Conservation (phyloP, 2,797 vertebrate genomes). For the Nannoperca australis region DNA sequence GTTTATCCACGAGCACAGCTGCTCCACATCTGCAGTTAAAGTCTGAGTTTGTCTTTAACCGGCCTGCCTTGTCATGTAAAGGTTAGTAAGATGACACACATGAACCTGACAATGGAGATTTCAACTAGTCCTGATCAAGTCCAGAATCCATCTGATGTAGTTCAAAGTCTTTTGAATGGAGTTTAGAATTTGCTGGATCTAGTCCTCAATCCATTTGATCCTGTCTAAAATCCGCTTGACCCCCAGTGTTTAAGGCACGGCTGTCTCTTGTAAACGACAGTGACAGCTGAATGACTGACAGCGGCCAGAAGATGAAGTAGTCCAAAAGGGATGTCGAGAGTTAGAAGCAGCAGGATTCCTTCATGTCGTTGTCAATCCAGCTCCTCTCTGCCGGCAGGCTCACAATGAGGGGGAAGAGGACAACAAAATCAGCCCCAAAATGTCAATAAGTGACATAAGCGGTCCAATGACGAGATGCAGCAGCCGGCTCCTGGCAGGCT, state of each 20-base stretch:
- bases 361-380: slow-evolving; percentile 10
- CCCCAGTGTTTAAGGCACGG: slow-evolving; percentile 36
- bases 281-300: slow-evolving; percentile 40
- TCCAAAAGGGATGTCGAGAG: slow-evolving; percentile 55
- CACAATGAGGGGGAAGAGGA: slow-evolving; percentile 1
- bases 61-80: neutral
- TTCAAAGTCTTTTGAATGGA: slow-evolving; percentile 22
- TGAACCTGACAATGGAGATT: slow-evolving; percentile 5
- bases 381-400: slow-evolving; percentile 25
- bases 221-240: slow-evolving; percentile 43
- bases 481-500: slow-evolving; percentile 55
- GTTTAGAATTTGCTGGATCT: slow-evolving; percentile 23
- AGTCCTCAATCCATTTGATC: slow-evolving; percentile 32
- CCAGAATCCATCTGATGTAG: slow-evolving; percentile 19
- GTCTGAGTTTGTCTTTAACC: neutral
- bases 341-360: slow-evolving; percentile 29
- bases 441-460: slow-evolving; percentile 24
- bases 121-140: slow-evolving; percentile 7
- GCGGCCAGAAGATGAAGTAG: slow-evolving; percentile 18
- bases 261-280: slow-evolving; percentile 10
- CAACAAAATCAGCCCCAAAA: slow-evolving; percentile 21
- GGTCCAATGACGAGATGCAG: slow-evolving; percentile 58
- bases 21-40: slow-evolving; percentile 26
- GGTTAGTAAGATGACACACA: neutral
- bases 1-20: slow-evolving; percentile 10